Evolutionary conservation across 2,888 invertebrate genomes (phyloP).

Genomic region (Drosophila anceps): DNA sequence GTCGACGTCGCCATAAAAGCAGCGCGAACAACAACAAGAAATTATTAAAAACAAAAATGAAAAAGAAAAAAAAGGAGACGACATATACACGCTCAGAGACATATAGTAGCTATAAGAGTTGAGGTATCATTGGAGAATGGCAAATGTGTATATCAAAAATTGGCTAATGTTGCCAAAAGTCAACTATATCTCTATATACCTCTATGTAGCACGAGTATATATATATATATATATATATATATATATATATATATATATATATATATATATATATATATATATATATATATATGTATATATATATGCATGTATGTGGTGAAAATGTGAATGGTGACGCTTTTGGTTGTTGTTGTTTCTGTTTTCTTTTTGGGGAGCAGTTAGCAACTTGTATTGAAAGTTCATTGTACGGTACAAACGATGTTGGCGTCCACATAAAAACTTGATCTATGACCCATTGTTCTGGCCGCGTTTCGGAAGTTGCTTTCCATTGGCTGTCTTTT

Average conservation of each 20-base stretch:
- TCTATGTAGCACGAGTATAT: neutral
- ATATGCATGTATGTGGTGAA: conserved; percentile 21
- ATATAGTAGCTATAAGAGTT: conserved; percentile 8
- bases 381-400: conserved; percentile 71
- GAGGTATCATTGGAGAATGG: conserved; percentile 36
- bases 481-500: conserved; percentile 58
- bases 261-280: too few relatives aligned
- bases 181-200: conserved; percentile 5
- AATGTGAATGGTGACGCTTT: conserved; percentile 28
- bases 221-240: neutral
- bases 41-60: conserved; percentile 47
- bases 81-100: conserved; percentile 4
- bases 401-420: conserved; percentile 64
- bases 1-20: conserved; percentile 65
- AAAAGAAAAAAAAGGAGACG: conserved; percentile 20
- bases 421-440: conserved; percentile 70
- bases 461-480: conserved; percentile 64
- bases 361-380: conserved; percentile 40
- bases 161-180: conserved; percentile 58
- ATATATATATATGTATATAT: too few relatives aligned
- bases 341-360: neutral
- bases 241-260: neutral
- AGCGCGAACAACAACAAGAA: conserved; percentile 50
- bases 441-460: conserved; percentile 79
- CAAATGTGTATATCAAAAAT: conserved; percentile 58